A percentile compares a stretch with the other conserved stretches of the same genome.
phyloP scores from a whole-genome alignment of 2,888 invertebrate genomes.

The Pediacus dermestoides region DNA sequence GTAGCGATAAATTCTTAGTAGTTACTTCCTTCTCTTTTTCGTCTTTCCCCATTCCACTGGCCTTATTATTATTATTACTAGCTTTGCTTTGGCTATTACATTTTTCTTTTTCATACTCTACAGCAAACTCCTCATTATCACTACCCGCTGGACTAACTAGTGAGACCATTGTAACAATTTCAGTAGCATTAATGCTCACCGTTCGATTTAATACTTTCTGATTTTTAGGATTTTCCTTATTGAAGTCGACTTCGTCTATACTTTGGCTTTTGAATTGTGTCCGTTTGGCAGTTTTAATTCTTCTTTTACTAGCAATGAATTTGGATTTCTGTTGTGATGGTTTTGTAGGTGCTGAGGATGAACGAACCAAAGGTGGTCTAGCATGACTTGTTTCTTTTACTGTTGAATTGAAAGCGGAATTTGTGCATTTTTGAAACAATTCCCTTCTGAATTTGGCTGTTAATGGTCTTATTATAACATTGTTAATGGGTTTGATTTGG shows the following conservation, averaged over 20 bases:
- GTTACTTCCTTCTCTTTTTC: slow-evolving; percentile 18
- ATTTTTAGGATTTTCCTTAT: slow-evolving; percentile 26
- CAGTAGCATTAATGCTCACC: slow-evolving; percentile 39
- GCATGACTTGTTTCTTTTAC: slow-evolving; percentile 28
- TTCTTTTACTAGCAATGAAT: slow-evolving; percentile 40
- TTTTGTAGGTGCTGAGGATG: slow-evolving; percentile 42
- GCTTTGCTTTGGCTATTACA: slow-evolving; percentile 22
- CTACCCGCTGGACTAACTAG: slow-evolving; percentile 64
- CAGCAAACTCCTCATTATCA: slow-evolving; percentile 57
- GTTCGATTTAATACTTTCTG: slow-evolving; percentile 29
- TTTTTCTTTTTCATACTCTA: slow-evolving; percentile 32
- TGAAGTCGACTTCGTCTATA: slow-evolving; percentile 14
- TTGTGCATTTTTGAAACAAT: slow-evolving; percentile 44
- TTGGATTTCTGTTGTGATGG: slow-evolving; percentile 35
- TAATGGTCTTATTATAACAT: slow-evolving; percentile 40
- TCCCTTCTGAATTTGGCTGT: slow-evolving; percentile 43
- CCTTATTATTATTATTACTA: no score
- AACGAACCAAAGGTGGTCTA: slow-evolving; percentile 41
- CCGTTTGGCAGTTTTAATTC: slow-evolving; percentile 33
- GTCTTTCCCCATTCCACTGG: slow-evolving; percentile 23
- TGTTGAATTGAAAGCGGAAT: slow-evolving; percentile 42
- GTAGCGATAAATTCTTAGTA: slow-evolving; percentile 36
- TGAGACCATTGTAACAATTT: slow-evolving; percentile 65
- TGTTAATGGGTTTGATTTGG: slow-evolving; percentile 20
- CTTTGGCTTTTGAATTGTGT: slow-evolving; percentile 18